A percentile compares a stretch with the other conserved stretches of the same genome.
These are phyloP conservation scores for Drosophila melanica DNA, from an alignment of 1,140 invertebrate genomes.

Conservation along the genomic window DNA sequence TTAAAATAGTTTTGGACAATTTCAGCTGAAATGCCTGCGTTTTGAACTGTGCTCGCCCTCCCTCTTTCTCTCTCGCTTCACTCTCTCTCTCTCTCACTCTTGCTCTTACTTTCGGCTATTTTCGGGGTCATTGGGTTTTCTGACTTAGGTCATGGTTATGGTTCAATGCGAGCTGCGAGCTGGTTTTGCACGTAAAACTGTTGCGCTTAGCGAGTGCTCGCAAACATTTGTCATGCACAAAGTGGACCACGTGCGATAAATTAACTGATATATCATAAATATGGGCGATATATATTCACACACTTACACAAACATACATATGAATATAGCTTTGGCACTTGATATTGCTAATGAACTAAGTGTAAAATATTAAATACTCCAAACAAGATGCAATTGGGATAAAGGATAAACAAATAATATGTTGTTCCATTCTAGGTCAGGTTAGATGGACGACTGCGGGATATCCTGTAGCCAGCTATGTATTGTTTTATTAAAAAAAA, in stretches of 20 bases:
- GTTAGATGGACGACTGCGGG: no score
- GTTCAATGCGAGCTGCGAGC: conserved; percentile 29
- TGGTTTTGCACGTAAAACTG: conserved; percentile 36
- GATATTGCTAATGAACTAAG: no score
- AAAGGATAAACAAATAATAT: no score
- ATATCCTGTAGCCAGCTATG: no score
- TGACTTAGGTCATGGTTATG: conserved; percentile 44
- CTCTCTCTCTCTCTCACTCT: background rate
- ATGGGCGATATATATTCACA: background rate
- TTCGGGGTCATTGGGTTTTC: conserved; percentile 44
- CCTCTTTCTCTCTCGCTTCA: background rate
- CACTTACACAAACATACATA: no score
- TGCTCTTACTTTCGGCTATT: background rate
- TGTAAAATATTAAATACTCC: no score
- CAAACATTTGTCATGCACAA: conserved; percentile 36
- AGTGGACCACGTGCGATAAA: conserved; percentile 38
- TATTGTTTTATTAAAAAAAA: no score
- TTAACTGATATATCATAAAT: conserved; percentile 19
- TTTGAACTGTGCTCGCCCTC: conserved; percentile 42
- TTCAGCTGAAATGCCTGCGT: conserved; percentile 34
- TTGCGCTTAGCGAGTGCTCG: conserved; percentile 23
- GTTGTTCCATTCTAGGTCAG: no score
- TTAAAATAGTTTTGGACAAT: conserved; percentile 55
- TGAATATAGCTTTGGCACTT: no score
- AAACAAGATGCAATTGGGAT: no score